phyloP scores from a whole-genome alignment of 1,140 invertebrate genomes.

The Drosophila elegans region DNA sequence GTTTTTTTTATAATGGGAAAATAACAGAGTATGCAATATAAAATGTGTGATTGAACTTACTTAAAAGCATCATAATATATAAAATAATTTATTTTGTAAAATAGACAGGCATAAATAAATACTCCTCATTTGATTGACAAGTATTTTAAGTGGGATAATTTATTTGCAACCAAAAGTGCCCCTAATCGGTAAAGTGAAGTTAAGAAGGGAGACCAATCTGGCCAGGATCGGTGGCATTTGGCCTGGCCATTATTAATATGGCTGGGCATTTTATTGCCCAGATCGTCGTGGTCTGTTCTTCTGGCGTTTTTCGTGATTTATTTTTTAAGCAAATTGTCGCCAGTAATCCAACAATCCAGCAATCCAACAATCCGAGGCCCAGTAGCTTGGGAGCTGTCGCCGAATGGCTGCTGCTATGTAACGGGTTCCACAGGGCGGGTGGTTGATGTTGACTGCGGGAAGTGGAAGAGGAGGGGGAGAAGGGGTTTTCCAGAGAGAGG shows the following conservation, averaged over 20 bases:
- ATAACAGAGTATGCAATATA: too few species aligned
- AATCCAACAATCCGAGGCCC: conserved; percentile 15
- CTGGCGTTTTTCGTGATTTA: conserved; percentile 71
- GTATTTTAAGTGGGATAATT: too few species aligned
- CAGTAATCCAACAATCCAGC: conserved; percentile 25
- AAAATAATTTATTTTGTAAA: too few species aligned
- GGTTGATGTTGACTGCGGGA: conserved; percentile 6
- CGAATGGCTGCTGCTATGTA: conserved; percentile 62
- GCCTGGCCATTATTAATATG: conserved; percentile 59
- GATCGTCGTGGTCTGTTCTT: conserved; percentile 35
- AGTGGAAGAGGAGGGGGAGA: background rate
- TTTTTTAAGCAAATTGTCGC: conserved; percentile 83
- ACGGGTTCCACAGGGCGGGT: conserved; percentile 63
- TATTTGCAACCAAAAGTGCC: too few species aligned
- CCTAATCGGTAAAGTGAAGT: too few species aligned
- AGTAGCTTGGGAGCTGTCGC: conserved; percentile 44
- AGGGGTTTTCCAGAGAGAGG: background rate
- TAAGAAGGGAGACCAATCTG: background rate
- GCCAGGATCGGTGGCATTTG: background rate
- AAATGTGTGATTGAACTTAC: too few species aligned
- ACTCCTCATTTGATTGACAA: too few species aligned
- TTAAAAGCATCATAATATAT: too few species aligned
- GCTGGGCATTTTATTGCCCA: conserved; percentile 61
- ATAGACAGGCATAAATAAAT: too few species aligned
- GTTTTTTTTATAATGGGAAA: too few species aligned